Percentiles rank a stretch among this genome's conserved stretches.
Evolutionary conservation across 2,113 vertebrate species (phyloP).

Genomic region (Neogobius melanostomus): DNA sequence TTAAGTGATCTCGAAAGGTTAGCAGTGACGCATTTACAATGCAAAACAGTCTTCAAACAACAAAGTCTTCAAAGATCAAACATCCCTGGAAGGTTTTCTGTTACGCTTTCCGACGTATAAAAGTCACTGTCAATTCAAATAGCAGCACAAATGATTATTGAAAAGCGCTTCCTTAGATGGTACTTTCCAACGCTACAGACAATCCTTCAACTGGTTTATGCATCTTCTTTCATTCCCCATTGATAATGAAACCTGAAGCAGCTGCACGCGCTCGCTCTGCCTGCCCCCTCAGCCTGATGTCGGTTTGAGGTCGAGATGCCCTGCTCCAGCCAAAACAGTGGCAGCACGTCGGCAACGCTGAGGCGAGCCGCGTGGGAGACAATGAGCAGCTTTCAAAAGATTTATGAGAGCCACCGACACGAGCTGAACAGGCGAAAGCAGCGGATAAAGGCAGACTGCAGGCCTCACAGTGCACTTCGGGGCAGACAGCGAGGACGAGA

Average conservation of each 20-base stretch:
- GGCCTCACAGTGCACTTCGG: slow-evolving; percentile 23
- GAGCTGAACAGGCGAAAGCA: slow-evolving; percentile 39
- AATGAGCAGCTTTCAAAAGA: slow-evolving; percentile 37
- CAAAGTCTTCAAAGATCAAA: no score
- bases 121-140: no score
- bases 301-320: slow-evolving; percentile 15
- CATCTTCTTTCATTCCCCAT: no score
- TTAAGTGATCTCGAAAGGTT: no score
- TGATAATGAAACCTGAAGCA: neutral
- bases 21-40: no score
- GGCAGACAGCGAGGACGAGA: neutral
- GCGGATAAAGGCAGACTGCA: slow-evolving; percentile 30
- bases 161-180: no score
- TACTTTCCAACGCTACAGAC: no score
- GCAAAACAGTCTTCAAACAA: no score
- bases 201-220: no score
- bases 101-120: no score
- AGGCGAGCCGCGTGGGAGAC: slow-evolving; percentile 38
- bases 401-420: slow-evolving; percentile 52
- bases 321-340: slow-evolving; percentile 33
- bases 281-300: neutral
- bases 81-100: no score
- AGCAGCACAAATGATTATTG: no score
- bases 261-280: neutral
- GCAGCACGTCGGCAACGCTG: slow-evolving; percentile 19